Percentiles rank a stretch among this genome's conserved stretches.
These are phyloP conservation scores for Dasyurus viverrinus DNA, from an alignment of 2,113 vertebrate genomes.

Conservation along the genomic window DNA sequence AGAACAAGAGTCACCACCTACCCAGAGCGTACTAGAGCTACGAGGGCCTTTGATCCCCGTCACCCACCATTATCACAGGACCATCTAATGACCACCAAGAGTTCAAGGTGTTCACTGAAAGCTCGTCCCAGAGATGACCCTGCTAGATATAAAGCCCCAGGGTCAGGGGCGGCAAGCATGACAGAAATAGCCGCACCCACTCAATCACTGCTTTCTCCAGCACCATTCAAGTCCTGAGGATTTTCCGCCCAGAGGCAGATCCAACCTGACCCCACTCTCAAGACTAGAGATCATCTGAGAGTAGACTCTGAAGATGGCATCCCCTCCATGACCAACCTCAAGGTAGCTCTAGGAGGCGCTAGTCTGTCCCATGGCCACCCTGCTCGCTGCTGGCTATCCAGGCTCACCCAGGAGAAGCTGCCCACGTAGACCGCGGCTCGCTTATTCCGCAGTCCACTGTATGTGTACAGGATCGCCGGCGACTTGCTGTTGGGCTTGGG, in stretches of 20 bases:
- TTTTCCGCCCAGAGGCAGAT: constrained; percentile 79
- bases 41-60: constrained; percentile 63
- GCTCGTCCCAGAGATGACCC: constrained; percentile 75
- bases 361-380: constrained; percentile 66
- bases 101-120: constrained; percentile 75
- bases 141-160: constrained; percentile 78
- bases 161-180: constrained; percentile 74
- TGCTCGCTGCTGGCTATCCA: not conserved
- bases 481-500: constrained; percentile 84
- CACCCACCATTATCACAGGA: constrained; percentile 73
- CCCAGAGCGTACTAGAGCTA: constrained; percentile 58
- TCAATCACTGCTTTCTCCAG: constrained; percentile 78
- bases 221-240: constrained; percentile 77
- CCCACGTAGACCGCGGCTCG: constrained; percentile 91
- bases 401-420: constrained; percentile 96
- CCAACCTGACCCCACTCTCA: constrained; percentile 81
- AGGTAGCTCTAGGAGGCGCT: constrained; percentile 23
- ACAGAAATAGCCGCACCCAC: constrained; percentile 79
- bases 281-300: constrained; percentile 72
- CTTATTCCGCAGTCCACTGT: constrained; percentile 84
- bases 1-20: constrained; percentile 47
- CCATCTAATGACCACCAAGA: constrained; percentile 72
- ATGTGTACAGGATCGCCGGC: constrained; percentile 83
- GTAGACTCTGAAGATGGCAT: constrained; percentile 70
- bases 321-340: constrained; percentile 56